A percentile compares a stretch with the other conserved stretches of the same genome.
Evolutionary conservation across 1,140 invertebrate species (phyloP).

Genomic region (Thaumetopoea pityocampa): DNA sequence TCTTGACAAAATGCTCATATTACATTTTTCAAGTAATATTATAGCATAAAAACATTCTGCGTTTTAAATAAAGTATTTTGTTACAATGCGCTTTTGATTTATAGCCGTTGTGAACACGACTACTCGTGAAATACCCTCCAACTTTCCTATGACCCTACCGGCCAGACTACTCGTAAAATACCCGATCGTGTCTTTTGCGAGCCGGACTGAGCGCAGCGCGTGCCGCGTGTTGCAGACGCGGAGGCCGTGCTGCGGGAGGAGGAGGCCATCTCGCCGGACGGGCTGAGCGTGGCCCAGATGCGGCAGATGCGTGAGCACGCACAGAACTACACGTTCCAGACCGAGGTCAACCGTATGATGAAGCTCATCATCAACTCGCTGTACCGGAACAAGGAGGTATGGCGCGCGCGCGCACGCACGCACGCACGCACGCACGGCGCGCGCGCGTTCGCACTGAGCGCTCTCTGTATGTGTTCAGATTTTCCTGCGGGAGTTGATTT

Average conservation of each 20-base stretch:
- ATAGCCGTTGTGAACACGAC: no score
- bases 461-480: conserved; percentile 78
- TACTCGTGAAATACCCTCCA: no score
- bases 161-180: no score
- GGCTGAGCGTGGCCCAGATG: conserved; percentile 94
- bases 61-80: no score
- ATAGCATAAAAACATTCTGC: no score
- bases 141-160: no score
- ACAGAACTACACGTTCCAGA: conserved; percentile 96
- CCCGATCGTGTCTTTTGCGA: no score
- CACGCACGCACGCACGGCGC: neutral
- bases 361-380: conserved; percentile 99
- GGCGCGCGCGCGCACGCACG: neutral
- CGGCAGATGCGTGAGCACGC: conserved; percentile 94
- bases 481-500: conserved; percentile 97
- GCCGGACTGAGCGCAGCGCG: neutral
- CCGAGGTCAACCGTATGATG: conserved; percentile 99
- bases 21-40: no score
- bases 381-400: conserved; percentile 97
- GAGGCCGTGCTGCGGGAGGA: conserved; percentile 91
- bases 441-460: neutral
- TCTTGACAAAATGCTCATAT: no score
- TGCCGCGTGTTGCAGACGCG: conserved; percentile 78
- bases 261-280: conserved; percentile 98
- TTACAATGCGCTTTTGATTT: no score